Percentiles rank a stretch among this genome's conserved stretches.
These are phyloP conservation scores for Limenitis camilla DNA, from an alignment of 2,888 invertebrate species.

Conservation along the genomic window DNA sequence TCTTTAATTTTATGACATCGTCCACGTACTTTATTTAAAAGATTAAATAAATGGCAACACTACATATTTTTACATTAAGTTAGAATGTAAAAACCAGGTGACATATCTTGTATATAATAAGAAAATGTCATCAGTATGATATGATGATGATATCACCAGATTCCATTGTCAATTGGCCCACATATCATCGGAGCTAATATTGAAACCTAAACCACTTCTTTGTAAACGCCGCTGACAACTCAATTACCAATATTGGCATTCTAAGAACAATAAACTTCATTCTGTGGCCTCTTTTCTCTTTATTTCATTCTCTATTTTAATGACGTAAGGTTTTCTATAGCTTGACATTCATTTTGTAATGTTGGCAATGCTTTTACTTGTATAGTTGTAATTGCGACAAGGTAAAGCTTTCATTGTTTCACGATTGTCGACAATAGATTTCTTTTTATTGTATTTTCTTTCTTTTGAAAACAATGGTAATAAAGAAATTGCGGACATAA, in stretches of 20 bases:
- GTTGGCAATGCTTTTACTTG: slow-evolving; percentile 5
- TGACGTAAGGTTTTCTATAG: background rate
- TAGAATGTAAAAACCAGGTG: no score
- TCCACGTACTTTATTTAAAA: no score
- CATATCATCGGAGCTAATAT: slow-evolving; percentile 34
- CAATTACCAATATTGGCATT: slow-evolving; percentile 17
- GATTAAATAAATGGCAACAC: no score
- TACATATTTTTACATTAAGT: no score
- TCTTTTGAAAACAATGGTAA: no score
- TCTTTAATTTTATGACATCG: no score
- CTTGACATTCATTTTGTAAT: background rate
- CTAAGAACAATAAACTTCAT: slow-evolving; percentile 9
- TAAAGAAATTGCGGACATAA: no score
- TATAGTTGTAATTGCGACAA: slow-evolving; percentile 1
- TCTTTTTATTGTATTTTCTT: no score
- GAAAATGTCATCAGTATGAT: slow-evolving; percentile 16
- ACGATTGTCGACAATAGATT: no score
- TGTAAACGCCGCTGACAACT: slow-evolving; percentile 19
- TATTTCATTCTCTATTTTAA: background rate
- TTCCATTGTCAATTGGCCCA: slow-evolving; percentile 53
- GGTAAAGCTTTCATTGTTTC: slow-evolving; percentile 12
- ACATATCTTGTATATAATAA: background rate
- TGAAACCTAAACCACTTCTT: slow-evolving; percentile 30
- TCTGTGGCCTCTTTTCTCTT: background rate
- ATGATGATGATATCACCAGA: slow-evolving; percentile 39